Conservation (phyloP, 2,888 invertebrate species). For the Liopterus haemorrhoidalis region DNA sequence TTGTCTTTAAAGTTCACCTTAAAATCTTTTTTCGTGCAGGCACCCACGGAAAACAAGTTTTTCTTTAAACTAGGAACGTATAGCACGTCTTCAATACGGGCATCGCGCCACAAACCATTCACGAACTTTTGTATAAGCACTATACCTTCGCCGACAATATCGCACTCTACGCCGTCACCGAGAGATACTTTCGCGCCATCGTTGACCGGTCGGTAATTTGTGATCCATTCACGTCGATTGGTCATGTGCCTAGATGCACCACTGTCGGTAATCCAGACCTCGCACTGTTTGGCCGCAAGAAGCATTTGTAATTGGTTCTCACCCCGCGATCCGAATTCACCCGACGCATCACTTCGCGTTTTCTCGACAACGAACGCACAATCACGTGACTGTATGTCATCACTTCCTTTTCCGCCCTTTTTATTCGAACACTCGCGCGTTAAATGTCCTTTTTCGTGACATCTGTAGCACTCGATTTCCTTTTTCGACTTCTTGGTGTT, state of each 20-base stretch:
- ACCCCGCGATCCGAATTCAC: no score
- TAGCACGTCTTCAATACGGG: constrained; percentile 30
- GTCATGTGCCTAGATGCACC: no score
- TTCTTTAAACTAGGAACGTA: constrained; percentile 30
- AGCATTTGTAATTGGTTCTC: no score
- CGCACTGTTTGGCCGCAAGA: constrained; percentile 15
- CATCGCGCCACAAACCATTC: constrained; percentile 24
- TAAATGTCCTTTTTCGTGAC: constrained; percentile 12
- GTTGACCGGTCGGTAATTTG: no score
- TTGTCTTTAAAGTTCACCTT: constrained; percentile 20
- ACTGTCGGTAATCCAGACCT: constrained; percentile 31
- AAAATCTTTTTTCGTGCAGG: constrained; percentile 26
- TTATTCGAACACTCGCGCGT: constrained; percentile 7
- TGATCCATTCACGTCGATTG: no score
- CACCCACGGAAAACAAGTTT: constrained; percentile 35
- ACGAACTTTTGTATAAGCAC: constrained; percentile 27
- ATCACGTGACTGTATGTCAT: constrained; percentile 13
- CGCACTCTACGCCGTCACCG: constrained; percentile 27
- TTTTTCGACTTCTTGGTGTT: background rate
- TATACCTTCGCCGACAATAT: constrained; percentile 26
- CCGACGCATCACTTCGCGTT: no score
- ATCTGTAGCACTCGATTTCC: constrained; percentile 26
- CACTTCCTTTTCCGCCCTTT: constrained; percentile 22
- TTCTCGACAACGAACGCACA: no score
- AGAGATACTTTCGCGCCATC: constrained; percentile 28